Base-by-base conservation (phyloP, 2,113 vertebrate species). In the Rallus limicola region DNA sequence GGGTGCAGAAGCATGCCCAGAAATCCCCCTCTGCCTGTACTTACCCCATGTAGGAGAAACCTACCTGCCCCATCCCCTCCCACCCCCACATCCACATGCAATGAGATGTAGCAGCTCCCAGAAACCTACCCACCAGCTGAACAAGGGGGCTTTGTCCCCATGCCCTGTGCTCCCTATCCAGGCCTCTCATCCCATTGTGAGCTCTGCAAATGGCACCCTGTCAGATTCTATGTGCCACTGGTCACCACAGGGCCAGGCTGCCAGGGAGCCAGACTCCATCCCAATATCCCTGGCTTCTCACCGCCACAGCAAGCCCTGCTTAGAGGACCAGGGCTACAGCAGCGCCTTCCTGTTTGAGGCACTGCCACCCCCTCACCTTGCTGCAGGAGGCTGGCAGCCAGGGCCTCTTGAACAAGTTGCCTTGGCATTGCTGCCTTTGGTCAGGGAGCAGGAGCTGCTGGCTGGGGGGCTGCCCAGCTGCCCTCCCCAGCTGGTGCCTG, bases 251-350 rank as follows among this genome's bases (percentile, higher is more conserved):
- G 16, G 21, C 53, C 5, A 3, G 29, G 65, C 24, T 2, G 1
- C 12, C 2, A 1, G 28, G 36, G 33, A 60, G 40, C 6, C 26
- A 52, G 36, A 1, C 10, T 48, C 4, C 16, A 5, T 5, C 11
- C 6, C 0, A 0, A 23, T 7, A 20, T 58, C 40, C 28, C 19
- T 6, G 5, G 23, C 55, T 50, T 17, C 44, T 53, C 0, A 0
- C 34, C 38, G 31, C 38, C 38, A 23, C 1, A 3, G 15, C 69
- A 70, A 19, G 10, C 7, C 13, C 50, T 42, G 23, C 58, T 48
- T 0, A 28, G 13, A 12, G 46, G 16, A 31, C 11, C 16, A 26
- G 36, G 16, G 46, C 10, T 23, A 6, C 42, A 11, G 25, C 2
- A 0, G 5, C 16, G 10, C 11, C 31, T 36, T 13, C 4, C 16